Evolutionary conservation across 2,888 invertebrate species (phyloP), one percentile per base, ranked within the genome.

Genomic region (Carpatolechia fugitivella): DNA sequence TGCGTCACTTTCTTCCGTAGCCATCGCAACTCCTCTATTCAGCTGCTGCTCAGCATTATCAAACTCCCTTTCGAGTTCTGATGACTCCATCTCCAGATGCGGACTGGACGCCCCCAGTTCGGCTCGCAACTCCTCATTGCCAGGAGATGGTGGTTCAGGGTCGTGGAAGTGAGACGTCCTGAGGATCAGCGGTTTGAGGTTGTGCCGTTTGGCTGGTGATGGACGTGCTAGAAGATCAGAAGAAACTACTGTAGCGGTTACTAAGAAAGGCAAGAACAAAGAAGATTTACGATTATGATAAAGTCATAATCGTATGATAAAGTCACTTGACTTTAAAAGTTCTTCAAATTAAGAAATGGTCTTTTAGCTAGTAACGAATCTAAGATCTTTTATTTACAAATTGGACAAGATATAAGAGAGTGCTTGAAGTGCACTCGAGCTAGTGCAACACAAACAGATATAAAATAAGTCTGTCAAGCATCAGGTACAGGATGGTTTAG

Each of bases 1-100:
- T 36, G 75, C 80, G 60, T 90, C 90, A 55, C 87, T 89, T 60
- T 91, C 91, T 52, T 85, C 87, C 0, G 81, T 79, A 16, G 90
- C 91, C 54, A 90, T 79, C 30, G 85, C 78, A 2, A 82, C 79
- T 24, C 76, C 84, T 56, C 73, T 78, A 4, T 84, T 76, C 57
- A 89, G 67, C 38, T 82, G 85, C 31, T 77, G 77, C 58, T 88
- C 87, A 52, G 80, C 86, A 44, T 75, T 75, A 36, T 77, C 71
- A 53, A 90, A 63, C 59, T 87, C 78, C 29, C 77, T 66, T 5
- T 90, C 82, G n/a, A 89, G 64, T 56, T 85, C 85, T 11, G 73
- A 69, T 0, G 75, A 62, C 59, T 89, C 90, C 33, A 77, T 50
- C 56, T 88, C 89, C 30, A 84, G 65, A 33, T 78, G 78, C 0